Evolutionary conservation across 53 echinoderm and acorn worm species (phyloP), one percentile per base, ranked within the genome.

Genomic region (Crossaster papposus): DNA sequence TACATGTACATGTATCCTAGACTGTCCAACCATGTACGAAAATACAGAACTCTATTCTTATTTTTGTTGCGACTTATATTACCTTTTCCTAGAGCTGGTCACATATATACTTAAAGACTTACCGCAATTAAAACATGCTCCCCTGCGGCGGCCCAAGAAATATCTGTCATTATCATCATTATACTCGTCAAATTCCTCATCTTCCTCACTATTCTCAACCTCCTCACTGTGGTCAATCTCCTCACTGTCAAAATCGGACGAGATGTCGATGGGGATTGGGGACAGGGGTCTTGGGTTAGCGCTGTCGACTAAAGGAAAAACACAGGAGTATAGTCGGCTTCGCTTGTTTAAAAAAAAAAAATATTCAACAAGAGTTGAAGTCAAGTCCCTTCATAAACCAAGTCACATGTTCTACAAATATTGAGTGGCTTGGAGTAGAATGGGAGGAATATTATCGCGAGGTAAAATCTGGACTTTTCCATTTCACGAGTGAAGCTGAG

Each of bases 111-210:
- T 38, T 2, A 38, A 2, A 13, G 15, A 7, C 78, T 94, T 73
- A 94, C 94, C 94, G 80, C 94, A 94, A 52, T 51, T 83, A 50
- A 54, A 73, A 53, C 91, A 91, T 4, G 62, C 0, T 11, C 94
- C 85, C 83, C 79, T 81, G 68, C 62, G 89, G 62, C 75, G 81
- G 65, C 89, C 32, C 8, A 64, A 91, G 73, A 64, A 79, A n/a
- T 36, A 44, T 9, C 89, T 89, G 9, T 26, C 38, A 20, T 83
- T 1, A 17, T 79, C 85, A 32, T 76, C 88, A 26, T 58, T 36
- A 1, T 81, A 64, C n/a, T 89, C 89, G 10, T 81, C 78, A 54
- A 30, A 64, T 22, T 89, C 65, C 15, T 65, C 70, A 3, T 22
- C 64, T 0, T 79, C 82, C 15, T 53, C 77, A n/a, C 54, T 54